phyloP scores from a whole-genome alignment of 2,113 vertebrate species.

The Engraulis encrasicolus region DNA sequence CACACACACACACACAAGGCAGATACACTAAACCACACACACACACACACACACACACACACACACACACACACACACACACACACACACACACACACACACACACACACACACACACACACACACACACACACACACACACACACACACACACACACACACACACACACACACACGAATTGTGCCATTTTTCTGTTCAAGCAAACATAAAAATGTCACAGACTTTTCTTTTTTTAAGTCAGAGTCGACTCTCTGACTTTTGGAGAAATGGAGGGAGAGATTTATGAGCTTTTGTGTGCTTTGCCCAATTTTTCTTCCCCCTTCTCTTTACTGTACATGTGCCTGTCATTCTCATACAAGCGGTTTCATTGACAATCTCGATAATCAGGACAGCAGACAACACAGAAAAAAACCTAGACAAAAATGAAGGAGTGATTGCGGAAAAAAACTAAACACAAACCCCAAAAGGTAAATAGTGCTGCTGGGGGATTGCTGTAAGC shows the following conservation, averaged over 20 bases:
- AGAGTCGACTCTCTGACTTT: neutral
- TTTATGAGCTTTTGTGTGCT: constrained; percentile 18
- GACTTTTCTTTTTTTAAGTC: neutral
- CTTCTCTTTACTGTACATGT: constrained; percentile 2
- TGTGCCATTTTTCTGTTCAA: constrained; percentile 44
- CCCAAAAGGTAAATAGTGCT: constrained; percentile 17
- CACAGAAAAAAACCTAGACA: neutral
- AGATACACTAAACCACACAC: too few species aligned
- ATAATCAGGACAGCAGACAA: neutral
- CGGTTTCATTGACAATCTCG: neutral
- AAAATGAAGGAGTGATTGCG: neutral
- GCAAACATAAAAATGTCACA: constrained; percentile 52
- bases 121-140: constrained; percentile 57
- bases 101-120: constrained; percentile 46
- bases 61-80: constrained; percentile 53
- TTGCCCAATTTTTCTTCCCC: constrained; percentile 12
- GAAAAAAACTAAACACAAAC: constrained; percentile 25
- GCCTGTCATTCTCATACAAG: neutral
- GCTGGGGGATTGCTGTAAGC: constrained; percentile 37
- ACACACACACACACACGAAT: constrained; percentile 57
- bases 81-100: constrained; percentile 58
- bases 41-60: constrained; percentile 53
- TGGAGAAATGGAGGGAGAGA: neutral
- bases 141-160: constrained; percentile 48
- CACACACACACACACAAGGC: constrained; percentile 59